Evolutionary conservation across 2,797 vertebrate species (phyloP), one percentile per base, ranked within the genome.

Genomic region (Ptychadena robeensis): DNA sequence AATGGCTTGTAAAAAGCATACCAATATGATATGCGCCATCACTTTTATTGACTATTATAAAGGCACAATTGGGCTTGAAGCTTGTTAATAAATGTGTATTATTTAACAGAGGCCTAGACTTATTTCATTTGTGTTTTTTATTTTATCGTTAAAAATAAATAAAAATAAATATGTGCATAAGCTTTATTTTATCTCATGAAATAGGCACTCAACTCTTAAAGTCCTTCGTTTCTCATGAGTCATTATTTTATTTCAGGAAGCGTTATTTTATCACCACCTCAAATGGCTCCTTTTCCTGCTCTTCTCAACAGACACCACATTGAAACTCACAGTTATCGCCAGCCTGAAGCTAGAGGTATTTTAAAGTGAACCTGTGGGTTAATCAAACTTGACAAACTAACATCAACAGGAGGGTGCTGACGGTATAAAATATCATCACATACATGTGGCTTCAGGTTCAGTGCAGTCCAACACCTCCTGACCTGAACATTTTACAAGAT

Each of bases 241-340:
- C 44, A 18, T 22, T 53, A 53, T 53, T 53, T 53, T 53, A 53
- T 53, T 53, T 53, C 44, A 53, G 44, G 44, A 53, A 53, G 44
- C 44, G 44, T 53, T 53, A 53, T 22, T 53, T 53, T 53, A 53
- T 53, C 44, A 53, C 44, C 44, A 53, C 44, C 44, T 22, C 44
- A 53, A 53, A 53, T 53, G 44, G 44, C 44, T 53, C 44, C 44
- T 53, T 53, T 53, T 53, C 44, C 44, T 53, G 44, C 44, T 53
- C 44, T 53, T 6, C 44, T 53, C 44, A 53, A 53, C 44, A 53
- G 44, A 53, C 44, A 53, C 44, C 44, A 22, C 44, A 53, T 53
- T 53, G 44, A 53, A 53, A 22, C 44, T 53, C 44, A 53, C 15
- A 53, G 44, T 53, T 53, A 53, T 53, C 44, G 44, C 44, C 44